Conservation (phyloP, 35 echinoderm and acorn worm genomes). For the Hemicentrotus pulcherrimus region DNA sequence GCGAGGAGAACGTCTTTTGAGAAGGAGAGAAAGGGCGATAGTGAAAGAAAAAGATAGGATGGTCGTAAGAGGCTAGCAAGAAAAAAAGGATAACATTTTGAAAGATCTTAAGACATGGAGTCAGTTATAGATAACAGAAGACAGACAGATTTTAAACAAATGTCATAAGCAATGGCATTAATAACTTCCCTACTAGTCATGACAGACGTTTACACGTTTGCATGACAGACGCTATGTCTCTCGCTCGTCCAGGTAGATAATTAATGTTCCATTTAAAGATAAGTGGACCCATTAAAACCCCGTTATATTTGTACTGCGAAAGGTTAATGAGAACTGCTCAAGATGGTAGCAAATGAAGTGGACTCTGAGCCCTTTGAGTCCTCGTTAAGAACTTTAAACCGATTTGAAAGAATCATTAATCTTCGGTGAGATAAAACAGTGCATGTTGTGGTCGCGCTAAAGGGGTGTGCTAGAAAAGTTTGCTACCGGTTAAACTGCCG, state of each 20-base stretch:
- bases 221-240: neutral
- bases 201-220: neutral
- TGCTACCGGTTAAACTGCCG: neutral
- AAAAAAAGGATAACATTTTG: neutral
- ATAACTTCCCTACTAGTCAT: neutral
- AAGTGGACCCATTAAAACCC: neutral
- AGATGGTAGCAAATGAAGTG: neutral
- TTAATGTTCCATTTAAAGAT: constrained; percentile 14
- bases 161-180: neutral
- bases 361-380: neutral
- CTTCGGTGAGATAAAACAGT: neutral
- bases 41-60: neutral
- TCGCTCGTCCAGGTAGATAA: neutral
- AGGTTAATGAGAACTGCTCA: constrained; percentile 11
- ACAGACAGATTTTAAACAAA: neutral
- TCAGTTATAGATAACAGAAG: too few relatives aligned
- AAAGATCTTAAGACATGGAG: neutral
- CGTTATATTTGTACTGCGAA: constrained; percentile 11
- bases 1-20: too few relatives aligned
- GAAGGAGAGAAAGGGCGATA: neutral
- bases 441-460: too few relatives aligned
- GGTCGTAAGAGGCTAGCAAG: neutral
- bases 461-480: neutral
- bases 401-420: neutral
- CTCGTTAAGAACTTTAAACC: neutral